These are phyloP conservation scores for Hemicordylus capensis DNA, from an alignment of 2,113 vertebrate species.

Conservation along the genomic window DNA sequence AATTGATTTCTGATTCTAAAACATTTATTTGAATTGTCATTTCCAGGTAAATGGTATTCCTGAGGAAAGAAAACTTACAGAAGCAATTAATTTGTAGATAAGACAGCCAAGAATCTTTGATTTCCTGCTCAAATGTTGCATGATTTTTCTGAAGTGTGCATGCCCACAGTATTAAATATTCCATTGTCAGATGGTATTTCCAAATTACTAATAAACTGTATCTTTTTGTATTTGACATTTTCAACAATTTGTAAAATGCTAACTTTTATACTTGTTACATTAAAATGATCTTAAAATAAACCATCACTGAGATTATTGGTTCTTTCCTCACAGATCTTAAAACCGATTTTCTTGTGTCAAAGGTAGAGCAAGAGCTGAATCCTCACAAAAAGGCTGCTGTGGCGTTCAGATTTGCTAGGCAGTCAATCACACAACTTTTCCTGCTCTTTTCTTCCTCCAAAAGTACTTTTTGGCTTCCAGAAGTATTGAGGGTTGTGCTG, in stretches of 20 bases:
- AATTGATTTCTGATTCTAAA: background rate
- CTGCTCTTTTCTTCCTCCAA: no score
- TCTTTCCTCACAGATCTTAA: conserved; percentile 11
- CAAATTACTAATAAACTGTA: conserved; percentile 65
- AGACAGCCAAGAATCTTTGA: conserved; percentile 5
- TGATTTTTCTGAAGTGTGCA: conserved; percentile 74
- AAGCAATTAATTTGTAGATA: conserved; percentile 91
- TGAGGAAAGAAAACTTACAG: conserved; percentile 97
- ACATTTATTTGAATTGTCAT: conserved; percentile 13
- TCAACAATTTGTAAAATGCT: conserved; percentile 77
- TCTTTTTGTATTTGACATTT: conserved; percentile 78
- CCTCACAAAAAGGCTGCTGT: no score
- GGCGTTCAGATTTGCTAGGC: no score
- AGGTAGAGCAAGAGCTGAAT: no score
- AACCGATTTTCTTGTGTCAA: background rate
- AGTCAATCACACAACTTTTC: no score
- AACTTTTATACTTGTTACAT: conserved; percentile 81
- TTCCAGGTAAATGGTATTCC: conserved; percentile 99
- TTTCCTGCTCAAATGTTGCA: conserved; percentile 62
- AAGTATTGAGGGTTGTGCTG: no score
- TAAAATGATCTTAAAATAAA: conserved; percentile 70
- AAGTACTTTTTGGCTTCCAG: no score
- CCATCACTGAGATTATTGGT: conserved; percentile 5
- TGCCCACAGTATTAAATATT: conserved; percentile 62
- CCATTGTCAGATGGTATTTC: conserved; percentile 69